Percentiles rank a stretch among this genome's conserved stretches.
Evolutionary conservation across 2,888 invertebrate genomes (phyloP).

Genomic region (Noctuana brunneofusca): DNA sequence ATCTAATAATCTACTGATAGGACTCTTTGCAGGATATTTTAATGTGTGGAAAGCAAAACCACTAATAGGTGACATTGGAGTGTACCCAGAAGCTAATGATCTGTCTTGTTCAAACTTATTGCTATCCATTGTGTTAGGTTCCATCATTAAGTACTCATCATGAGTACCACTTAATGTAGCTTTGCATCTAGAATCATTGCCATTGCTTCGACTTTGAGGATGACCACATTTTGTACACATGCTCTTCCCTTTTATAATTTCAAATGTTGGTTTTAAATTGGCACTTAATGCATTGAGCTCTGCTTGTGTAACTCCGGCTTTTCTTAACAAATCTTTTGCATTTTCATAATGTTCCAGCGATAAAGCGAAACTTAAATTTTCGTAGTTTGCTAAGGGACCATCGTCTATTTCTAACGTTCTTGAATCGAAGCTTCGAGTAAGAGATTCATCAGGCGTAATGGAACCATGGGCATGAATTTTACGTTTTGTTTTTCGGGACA

Average conservation of each 20-base stretch:
- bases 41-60: constrained; percentile 68
- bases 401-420: constrained; percentile 49
- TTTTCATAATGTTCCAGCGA: constrained; percentile 91
- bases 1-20: constrained; percentile 61
- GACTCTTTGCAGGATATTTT: constrained; percentile 62
- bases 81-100: constrained; percentile 79
- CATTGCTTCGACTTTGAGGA: constrained; percentile 48
- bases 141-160: constrained; percentile 88
- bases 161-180: constrained; percentile 37
- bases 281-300: constrained; percentile 73
- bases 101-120: constrained; percentile 51
- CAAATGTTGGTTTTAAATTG: constrained; percentile 55
- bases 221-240: constrained; percentile 86
- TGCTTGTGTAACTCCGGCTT: constrained; percentile 80
- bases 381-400: constrained; percentile 84
- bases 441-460: constrained; percentile 29
- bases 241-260: constrained; percentile 60
- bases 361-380: constrained; percentile 89
- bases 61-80: constrained; percentile 89
- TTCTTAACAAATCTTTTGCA: constrained; percentile 85
- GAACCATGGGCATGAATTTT: constrained; percentile 50
- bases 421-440: constrained; percentile 38
- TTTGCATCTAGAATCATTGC: constrained; percentile 37
- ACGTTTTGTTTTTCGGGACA: constrained; percentile 84
- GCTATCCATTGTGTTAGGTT: constrained; percentile 75